Evolutionary conservation across 2,797 vertebrate genomes (phyloP), one percentile per base, ranked within the genome.

Genomic region (Thamnophis elegans): DNA sequence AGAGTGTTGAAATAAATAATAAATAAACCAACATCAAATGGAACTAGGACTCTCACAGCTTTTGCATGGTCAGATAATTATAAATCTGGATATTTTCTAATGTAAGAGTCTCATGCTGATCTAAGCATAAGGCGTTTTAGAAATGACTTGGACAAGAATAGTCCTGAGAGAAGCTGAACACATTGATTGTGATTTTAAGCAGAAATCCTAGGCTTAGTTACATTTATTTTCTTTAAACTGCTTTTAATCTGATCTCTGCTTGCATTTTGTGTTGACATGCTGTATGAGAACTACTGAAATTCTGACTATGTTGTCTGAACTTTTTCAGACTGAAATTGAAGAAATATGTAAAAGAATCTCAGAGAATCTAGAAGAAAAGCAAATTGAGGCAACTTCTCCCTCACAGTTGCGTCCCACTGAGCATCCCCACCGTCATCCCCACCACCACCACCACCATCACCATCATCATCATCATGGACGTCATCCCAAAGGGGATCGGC

Each of bases 281-380:
- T 5, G 28, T n/a, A 56, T 55, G 47, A 89, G n/a, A 88, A 54
- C 2, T 22, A 2, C 56, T 91, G 68, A n/a, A 87, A 54, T 56
- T 91, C 94, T 78, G 73, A 78, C 73, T 36, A 5, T 22, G 22
- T 85, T 85, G 0, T 89, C 12, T 93, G 22, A 12, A 12, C 1
- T 0, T 78, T 56, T 97, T 7, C 94, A 98, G 98, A 96, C 36
- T 0, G 68, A 95, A 92, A 86, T 91, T 53, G 95, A 97, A 94
- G 93, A 93, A 32, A 89, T 96, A 89, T 97, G 97, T 94, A 96
- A 90, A 90, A 96, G 92, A 9, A 51, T 94, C 56, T 92, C 94
- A 89, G 92, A 55, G 78, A 85, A 93, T 28, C n/a, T 93, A 0
- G 59, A 90, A 51, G 87, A 92, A 6, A 94, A 87, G 89, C 55